A percentile compares a stretch with the other conserved stretches of the same genome.
Conservation (phyloP, 1,140 invertebrate genomes). For the Chironomus striatipennis region DNA sequence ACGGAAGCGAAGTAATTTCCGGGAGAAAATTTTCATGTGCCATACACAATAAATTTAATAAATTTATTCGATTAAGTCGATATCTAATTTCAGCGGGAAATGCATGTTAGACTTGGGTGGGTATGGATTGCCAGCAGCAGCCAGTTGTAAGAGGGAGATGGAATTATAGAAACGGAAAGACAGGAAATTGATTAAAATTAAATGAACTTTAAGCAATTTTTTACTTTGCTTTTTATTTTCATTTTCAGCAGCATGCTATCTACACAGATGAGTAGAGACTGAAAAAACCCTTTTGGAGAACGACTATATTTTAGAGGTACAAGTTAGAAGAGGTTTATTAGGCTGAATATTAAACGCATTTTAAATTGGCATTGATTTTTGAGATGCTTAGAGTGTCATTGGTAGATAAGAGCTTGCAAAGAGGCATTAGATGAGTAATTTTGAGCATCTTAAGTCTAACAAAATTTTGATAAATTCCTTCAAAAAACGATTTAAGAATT, state of each 20-base stretch:
- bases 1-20: constrained; percentile 11
- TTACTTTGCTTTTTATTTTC: background rate
- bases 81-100: background rate
- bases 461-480: too few species aligned
- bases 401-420: too few species aligned
- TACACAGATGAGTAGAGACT: background rate
- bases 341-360: too few species aligned
- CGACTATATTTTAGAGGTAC: background rate
- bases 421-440: too few species aligned
- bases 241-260: background rate
- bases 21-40: background rate
- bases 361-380: too few species aligned
- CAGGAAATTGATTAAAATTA: constrained; percentile 14
- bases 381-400: too few species aligned
- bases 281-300: background rate
- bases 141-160: background rate
- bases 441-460: too few species aligned
- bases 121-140: too few species aligned
- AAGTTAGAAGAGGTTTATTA: too few species aligned
- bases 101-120: too few species aligned
- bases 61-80: constrained; percentile 8
- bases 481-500: too few species aligned
- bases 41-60: constrained; percentile 13
- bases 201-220: constrained; percentile 3
- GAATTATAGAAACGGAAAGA: background rate